These are phyloP conservation scores for Vombatus ursinus DNA, from an alignment of 2,113 vertebrate species.

Conservation along the genomic window DNA sequence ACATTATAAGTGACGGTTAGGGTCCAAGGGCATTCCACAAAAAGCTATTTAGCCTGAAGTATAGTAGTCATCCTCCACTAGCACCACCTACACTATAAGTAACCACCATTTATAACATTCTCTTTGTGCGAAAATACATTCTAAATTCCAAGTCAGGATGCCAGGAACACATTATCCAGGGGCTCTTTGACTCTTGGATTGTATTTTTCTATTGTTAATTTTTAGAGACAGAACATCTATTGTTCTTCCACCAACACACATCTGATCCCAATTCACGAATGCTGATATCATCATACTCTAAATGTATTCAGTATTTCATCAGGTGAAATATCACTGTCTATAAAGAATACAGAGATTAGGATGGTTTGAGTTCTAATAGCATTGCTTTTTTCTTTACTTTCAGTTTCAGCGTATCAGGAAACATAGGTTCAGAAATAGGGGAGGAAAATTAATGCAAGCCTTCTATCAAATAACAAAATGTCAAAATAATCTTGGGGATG, in stretches of 20 bases:
- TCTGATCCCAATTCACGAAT: not conserved
- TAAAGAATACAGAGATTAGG: not conserved
- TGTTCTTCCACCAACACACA: not conserved
- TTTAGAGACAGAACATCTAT: not conserved
- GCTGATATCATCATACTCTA: not conserved
- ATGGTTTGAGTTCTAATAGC: constrained; percentile 14
- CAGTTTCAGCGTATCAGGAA: constrained; percentile 72
- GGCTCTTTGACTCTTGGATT: not conserved
- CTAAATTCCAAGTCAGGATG: constrained; percentile 4
- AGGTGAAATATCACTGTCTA: not conserved
- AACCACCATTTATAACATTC: not conserved
- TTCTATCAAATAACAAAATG: constrained; percentile 73
- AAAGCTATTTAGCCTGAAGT: constrained; percentile 32
- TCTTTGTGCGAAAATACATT: constrained; percentile 16
- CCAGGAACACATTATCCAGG: not conserved
- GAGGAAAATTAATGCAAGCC: constrained; percentile 72
- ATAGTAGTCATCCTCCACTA: not conserved
- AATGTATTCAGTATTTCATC: not conserved
- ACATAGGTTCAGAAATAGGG: constrained; percentile 57
- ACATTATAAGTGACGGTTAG: not conserved
- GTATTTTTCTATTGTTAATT: not conserved
- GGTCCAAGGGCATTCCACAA: constrained; percentile 24
- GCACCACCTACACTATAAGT: constrained; percentile 1
- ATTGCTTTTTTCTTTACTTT: constrained; percentile 67
- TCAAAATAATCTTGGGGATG: constrained; percentile 73